Percentiles rank a stretch among this genome's conserved stretches.
Evolutionary conservation across 2,113 vertebrate species (phyloP).

Genomic region (Seriola aureovittata): DNA sequence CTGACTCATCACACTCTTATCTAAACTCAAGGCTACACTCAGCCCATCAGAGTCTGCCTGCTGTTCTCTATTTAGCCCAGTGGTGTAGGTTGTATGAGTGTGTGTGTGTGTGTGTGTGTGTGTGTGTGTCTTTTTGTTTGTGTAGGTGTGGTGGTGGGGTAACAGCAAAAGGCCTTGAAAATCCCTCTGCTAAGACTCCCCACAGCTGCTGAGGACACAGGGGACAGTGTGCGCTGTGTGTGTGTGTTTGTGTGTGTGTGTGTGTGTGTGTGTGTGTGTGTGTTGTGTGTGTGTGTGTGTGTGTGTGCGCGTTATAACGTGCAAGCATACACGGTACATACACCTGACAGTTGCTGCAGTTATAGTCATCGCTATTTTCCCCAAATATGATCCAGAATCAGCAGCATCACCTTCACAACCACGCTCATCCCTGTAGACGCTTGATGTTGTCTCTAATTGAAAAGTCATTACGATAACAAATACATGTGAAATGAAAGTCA

Average conservation of each 20-base stretch:
- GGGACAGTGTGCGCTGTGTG: slow-evolving; percentile 51
- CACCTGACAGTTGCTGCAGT: not conserved
- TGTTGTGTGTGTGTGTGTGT: slow-evolving; percentile 15
- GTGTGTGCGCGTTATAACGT: slow-evolving; percentile 13
- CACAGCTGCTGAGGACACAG: slow-evolving; percentile 75
- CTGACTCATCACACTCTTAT: slow-evolving; percentile 66
- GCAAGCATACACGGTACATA: slow-evolving; percentile 1
- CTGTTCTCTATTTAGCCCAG: slow-evolving; percentile 64
- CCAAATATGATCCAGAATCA: not conserved
- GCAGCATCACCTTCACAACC: not conserved
- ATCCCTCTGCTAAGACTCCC: slow-evolving; percentile 67
- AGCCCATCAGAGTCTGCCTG: slow-evolving; percentile 31
- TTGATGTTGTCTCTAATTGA: not conserved
- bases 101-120: slow-evolving; percentile 16
- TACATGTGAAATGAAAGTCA: not conserved
- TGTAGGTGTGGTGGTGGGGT: slow-evolving; percentile 26
- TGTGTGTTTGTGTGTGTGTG: slow-evolving; percentile 4
- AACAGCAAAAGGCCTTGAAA: slow-evolving; percentile 61
- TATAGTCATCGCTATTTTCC: not conserved
- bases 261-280: slow-evolving; percentile 23
- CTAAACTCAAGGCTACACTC: slow-evolving; percentile 56
- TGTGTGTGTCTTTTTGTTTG: slow-evolving; percentile 21
- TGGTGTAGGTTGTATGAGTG: slow-evolving; percentile 12
- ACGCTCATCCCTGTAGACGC: not conserved
- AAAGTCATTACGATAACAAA: not conserved